A percentile compares a stretch with the other conserved stretches of the same genome.
Evolutionary conservation across 2,888 invertebrate species (phyloP).

Genomic region (Elysia crispata): DNA sequence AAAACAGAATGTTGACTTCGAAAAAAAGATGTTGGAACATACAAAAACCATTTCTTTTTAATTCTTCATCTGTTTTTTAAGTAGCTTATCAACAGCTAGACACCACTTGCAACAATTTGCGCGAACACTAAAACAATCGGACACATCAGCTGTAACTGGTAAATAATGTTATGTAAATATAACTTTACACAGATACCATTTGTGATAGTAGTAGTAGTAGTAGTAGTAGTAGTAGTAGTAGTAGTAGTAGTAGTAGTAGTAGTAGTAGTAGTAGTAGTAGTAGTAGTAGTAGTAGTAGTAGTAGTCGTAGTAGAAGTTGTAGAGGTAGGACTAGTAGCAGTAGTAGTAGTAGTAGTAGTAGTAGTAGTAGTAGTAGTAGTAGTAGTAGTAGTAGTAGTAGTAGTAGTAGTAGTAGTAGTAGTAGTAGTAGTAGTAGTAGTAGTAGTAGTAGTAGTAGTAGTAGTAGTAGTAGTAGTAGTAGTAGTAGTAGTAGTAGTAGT

Average conservation of each 20-base stretch:
- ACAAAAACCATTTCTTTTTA: too few species aligned
- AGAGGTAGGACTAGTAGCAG: not conserved
- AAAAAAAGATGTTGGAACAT: too few species aligned
- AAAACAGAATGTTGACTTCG: too few species aligned
- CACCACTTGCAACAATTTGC: too few species aligned
- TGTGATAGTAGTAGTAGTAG: too few species aligned
- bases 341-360: conserved; percentile 19
- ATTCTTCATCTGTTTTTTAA: too few species aligned
- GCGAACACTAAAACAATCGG: too few species aligned
- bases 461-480: conserved; percentile 16
- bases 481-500: conserved; percentile 19
- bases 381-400: conserved; percentile 1
- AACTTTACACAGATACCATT: too few species aligned
- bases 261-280: conserved; percentile 19
- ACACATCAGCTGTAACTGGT: too few species aligned
- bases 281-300: conserved; percentile 19
- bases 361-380: conserved; percentile 19
- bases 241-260: conserved; percentile 1
- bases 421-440: not conserved
- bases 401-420: not conserved
- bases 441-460: conserved; percentile 2
- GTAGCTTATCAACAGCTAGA: too few species aligned
- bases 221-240: not conserved
- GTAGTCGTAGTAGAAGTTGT: not conserved
- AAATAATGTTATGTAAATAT: too few species aligned